These are phyloP conservation scores for Tiphia femorata DNA, from an alignment of 2,888 invertebrate species.

Conservation along the genomic window DNA sequence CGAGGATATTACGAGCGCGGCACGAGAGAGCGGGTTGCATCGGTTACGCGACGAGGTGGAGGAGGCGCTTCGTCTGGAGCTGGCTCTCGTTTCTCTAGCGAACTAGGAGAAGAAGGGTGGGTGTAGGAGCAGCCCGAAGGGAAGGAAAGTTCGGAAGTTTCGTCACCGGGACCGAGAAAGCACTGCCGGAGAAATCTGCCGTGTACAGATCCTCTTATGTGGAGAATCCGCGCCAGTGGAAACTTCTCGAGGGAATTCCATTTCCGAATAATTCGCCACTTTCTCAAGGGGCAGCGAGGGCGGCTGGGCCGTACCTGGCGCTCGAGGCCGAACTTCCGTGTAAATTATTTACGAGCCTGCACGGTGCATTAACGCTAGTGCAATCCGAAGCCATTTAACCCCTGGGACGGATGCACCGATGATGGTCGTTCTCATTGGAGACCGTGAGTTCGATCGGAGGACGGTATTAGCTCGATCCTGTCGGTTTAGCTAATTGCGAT, in stretches of 20 bases:
- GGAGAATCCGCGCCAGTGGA: neutral
- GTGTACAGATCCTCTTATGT: neutral
- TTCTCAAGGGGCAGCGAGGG: too few relatives aligned
- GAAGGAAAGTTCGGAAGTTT: constrained; percentile 1
- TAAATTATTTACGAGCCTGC: constrained; percentile 20
- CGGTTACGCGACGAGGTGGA: too few relatives aligned
- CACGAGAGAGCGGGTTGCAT: too few relatives aligned
- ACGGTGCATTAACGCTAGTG: constrained; percentile 24
- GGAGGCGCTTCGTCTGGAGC: too few relatives aligned
- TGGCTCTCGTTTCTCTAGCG: too few relatives aligned
- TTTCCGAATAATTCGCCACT: neutral
- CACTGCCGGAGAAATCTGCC: neutral
- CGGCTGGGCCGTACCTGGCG: too few relatives aligned
- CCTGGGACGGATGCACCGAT: too few relatives aligned
- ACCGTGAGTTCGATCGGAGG: too few relatives aligned
- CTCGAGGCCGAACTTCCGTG: too few relatives aligned
- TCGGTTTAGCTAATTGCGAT: too few relatives aligned
- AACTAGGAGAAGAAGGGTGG: neutral
- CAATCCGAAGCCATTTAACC: constrained; percentile 35
- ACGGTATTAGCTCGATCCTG: too few relatives aligned
- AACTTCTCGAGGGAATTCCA: neutral
- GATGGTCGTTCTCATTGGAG: too few relatives aligned
- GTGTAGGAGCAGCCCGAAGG: neutral
- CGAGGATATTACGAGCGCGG: neutral
- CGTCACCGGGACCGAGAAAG: neutral